These are phyloP conservation scores for Zosterops japonicus DNA, from an alignment of 2,113 vertebrate genomes.

Conservation along the genomic window DNA sequence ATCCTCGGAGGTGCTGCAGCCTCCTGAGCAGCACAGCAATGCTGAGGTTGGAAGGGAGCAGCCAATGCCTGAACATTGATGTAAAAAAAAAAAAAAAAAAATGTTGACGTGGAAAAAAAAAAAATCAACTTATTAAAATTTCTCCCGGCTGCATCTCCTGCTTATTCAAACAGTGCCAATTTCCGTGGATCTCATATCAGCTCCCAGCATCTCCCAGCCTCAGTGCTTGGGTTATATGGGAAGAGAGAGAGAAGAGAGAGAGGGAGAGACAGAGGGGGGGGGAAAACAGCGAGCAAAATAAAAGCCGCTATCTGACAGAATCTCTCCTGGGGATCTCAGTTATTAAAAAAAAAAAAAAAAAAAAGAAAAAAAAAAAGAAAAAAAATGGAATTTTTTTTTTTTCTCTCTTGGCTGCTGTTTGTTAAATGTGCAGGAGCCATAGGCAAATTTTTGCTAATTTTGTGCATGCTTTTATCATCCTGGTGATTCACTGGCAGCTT, in stretches of 20 bases:
- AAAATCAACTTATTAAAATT: conserved; percentile 24
- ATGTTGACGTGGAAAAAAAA: too few relatives aligned
- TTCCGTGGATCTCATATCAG: conserved; percentile 47
- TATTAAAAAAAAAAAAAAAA: conserved; percentile 15
- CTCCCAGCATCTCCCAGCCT: conserved; percentile 44
- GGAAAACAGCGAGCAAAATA: background rate
- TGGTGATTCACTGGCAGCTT: conserved; percentile 74
- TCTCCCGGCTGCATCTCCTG: background rate
- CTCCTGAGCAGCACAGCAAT: background rate
- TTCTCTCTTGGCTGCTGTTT: conserved; percentile 59
- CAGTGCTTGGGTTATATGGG: background rate
- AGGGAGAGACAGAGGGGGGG: background rate
- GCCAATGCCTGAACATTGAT: background rate
- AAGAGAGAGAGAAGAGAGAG: background rate
- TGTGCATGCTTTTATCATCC: conserved; percentile 78
- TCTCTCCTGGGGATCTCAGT: conserved; percentile 65
- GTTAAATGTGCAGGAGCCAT: conserved; percentile 68
- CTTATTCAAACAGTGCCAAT: conserved; percentile 51
- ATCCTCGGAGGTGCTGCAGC: background rate
- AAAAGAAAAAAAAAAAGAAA: background rate
- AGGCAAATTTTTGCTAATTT: conserved; percentile 80
- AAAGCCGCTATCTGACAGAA: conserved; percentile 49
- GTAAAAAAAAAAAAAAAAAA: background rate
- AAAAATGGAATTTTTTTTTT: conserved; percentile 21
- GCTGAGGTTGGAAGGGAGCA: background rate